Percentiles rank a stretch among this genome's conserved stretches.
phyloP scores from a whole-genome alignment of 1,140 invertebrate genomes.

The Notospermus geniculatus region DNA sequence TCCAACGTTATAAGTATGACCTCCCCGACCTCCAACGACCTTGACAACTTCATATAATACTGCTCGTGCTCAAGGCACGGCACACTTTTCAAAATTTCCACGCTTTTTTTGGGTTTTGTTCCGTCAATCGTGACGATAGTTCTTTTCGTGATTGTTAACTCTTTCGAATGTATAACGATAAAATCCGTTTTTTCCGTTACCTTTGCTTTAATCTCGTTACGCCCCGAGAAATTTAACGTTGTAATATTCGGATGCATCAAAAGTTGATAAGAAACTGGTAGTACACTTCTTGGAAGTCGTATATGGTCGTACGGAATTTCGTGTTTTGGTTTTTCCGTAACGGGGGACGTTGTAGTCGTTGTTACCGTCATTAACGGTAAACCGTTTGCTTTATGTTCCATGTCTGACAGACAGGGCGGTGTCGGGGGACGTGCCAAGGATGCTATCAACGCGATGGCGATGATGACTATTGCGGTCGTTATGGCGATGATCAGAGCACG shows the following conservation, averaged over 20 bases:
- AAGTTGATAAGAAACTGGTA: conserved; percentile 82
- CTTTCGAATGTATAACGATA: conserved; percentile 86
- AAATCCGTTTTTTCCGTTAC: conserved; percentile 82
- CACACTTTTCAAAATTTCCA: conserved; percentile 64
- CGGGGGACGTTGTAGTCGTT: conserved; percentile 22
- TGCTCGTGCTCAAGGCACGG: conserved; percentile 82
- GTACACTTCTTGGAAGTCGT: conserved; percentile 72
- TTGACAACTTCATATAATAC: conserved; percentile 79
- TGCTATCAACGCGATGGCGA: conserved; percentile 80
- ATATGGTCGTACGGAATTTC: conserved; percentile 84
- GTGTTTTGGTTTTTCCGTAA: conserved; percentile 65
- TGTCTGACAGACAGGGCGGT: conserved; percentile 59
- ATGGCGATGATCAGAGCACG: conserved; percentile 77
- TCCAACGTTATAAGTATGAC: conserved; percentile 82
- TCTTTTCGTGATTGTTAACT: conserved; percentile 82
- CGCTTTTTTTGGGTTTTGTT: conserved; percentile 56
- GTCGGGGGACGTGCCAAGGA: conserved; percentile 77
- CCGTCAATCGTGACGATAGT: conserved; percentile 12
- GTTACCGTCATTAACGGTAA: conserved; percentile 39
- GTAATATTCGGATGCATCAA: conserved; percentile 92
- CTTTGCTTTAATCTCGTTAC: conserved; percentile 56
- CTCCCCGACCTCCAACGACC: conserved; percentile 62
- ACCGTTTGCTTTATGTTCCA: background rate
- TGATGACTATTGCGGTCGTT: conserved; percentile 73
- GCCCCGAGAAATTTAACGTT: conserved; percentile 62